These are phyloP conservation scores for Turnix velox DNA, from an alignment of 2,113 vertebrate genomes.

Conservation along the genomic window DNA sequence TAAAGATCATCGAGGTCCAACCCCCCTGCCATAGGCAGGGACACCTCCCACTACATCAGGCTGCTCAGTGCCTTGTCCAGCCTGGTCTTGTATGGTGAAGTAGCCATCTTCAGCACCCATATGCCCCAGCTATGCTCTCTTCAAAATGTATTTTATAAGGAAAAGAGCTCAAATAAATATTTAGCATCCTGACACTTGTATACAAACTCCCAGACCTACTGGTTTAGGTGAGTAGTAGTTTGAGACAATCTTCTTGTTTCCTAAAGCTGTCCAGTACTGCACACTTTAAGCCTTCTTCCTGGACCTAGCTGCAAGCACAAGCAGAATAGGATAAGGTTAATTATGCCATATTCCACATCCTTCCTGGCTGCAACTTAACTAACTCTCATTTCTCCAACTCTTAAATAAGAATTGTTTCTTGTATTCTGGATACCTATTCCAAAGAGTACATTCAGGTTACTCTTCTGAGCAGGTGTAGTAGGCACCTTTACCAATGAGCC, in stretches of 20 bases:
- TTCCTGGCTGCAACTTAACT: conserved; percentile 47
- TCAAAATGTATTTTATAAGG: background rate
- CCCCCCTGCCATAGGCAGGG: too few relatives aligned
- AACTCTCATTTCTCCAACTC: background rate
- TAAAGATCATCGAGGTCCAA: too few relatives aligned
- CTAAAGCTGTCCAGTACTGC: background rate
- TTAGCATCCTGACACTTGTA: background rate
- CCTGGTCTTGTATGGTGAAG: too few relatives aligned
- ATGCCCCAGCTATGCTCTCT: background rate
- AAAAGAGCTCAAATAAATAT: background rate
- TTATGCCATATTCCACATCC: conserved; percentile 39
- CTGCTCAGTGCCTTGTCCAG: too few relatives aligned
- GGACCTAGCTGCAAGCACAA: background rate
- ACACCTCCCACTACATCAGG: too few relatives aligned
- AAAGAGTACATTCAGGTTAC: background rate
- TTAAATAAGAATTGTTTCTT: conserved; percentile 13
- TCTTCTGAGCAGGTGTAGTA: background rate
- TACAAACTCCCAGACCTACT: background rate
- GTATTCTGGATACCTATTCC: background rate
- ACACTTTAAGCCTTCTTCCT: conserved; percentile 19
- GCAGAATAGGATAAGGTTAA: conserved; percentile 12
- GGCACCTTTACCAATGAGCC: background rate
- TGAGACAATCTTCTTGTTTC: background rate
- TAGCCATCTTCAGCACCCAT: background rate
- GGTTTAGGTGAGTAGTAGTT: background rate